phyloP scores from a whole-genome alignment of 2,797 vertebrate genomes.

The Emydoidea blandingii region DNA sequence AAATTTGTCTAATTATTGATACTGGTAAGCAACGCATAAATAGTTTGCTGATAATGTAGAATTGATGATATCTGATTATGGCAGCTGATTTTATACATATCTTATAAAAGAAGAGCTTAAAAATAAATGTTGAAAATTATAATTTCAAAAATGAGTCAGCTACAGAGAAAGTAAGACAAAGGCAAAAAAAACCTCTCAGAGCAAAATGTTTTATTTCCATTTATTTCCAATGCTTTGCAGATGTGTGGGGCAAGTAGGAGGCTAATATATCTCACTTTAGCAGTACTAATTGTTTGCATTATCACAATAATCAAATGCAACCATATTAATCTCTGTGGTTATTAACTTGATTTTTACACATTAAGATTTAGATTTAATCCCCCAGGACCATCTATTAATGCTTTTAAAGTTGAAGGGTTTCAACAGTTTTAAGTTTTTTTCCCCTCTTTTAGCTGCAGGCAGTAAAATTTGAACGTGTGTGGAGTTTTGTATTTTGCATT shows the following conservation, averaged over 20 bases:
- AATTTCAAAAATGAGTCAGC: conserved; percentile 78
- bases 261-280: conserved; percentile 84
- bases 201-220: conserved; percentile 78
- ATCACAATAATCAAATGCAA: conserved; percentile 87
- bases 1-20: conserved; percentile 63
- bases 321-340: conserved; percentile 88
- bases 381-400: conserved; percentile 86
- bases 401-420: conserved; percentile 90
- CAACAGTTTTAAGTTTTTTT: conserved; percentile 86
- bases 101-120: conserved; percentile 50
- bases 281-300: conserved; percentile 87
- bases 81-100: conserved; percentile 53
- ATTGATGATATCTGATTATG: conserved; percentile 36
- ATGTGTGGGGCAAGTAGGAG: conserved; percentile 81
- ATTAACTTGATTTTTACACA: conserved; percentile 89
- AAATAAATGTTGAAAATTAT: conserved; percentile 71
- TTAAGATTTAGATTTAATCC: conserved; percentile 89
- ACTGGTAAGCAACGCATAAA: conserved; percentile 3
- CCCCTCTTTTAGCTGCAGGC: conserved; percentile 87
- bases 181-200: conserved; percentile 56
- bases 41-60: conserved; percentile 65
- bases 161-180: conserved; percentile 77
- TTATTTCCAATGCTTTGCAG: conserved; percentile 78
- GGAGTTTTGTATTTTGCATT: conserved; percentile 88
- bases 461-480: conserved; percentile 87